Percentiles rank a stretch among this genome's conserved stretches.
Conservation (phyloP, 2,888 invertebrate genomes). For the Watsonalla cultraria region DNA sequence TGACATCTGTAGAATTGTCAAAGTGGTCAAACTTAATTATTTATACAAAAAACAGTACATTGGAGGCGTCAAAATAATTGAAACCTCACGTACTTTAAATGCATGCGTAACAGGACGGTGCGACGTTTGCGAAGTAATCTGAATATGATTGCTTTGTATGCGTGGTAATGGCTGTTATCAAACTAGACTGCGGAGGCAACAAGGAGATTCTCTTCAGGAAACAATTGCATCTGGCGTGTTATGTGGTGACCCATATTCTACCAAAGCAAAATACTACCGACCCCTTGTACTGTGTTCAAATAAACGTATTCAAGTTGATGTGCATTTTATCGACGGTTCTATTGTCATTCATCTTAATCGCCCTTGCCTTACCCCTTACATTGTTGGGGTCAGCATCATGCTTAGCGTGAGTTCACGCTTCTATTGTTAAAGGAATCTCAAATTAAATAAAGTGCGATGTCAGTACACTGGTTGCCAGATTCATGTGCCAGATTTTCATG, state of each 20-base stretch:
- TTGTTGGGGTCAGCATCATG: too few species aligned
- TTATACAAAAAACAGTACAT: too few species aligned
- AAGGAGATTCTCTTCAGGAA: constrained; percentile 30
- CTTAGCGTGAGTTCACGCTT: too few species aligned
- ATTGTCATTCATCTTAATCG: not conserved
- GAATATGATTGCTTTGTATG: constrained; percentile 25
- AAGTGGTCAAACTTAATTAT: too few species aligned
- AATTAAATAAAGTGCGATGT: too few species aligned
- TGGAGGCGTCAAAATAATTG: too few species aligned
- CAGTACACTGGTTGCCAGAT: too few species aligned
- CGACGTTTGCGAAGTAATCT: constrained; percentile 11
- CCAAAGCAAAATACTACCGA: not conserved
- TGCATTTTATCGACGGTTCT: not conserved
- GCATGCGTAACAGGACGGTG: constrained; percentile 5
- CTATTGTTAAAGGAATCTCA: too few species aligned
- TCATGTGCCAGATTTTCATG: too few species aligned
- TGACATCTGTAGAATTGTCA: too few species aligned
- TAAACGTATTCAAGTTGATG: not conserved
- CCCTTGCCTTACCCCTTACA: too few species aligned
- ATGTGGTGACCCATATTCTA: constrained; percentile 30
- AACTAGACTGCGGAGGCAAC: constrained; percentile 12
- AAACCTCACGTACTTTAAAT: too few species aligned
- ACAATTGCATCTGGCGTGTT: constrained; percentile 31
- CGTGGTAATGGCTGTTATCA: constrained; percentile 19
- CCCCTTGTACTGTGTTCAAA: not conserved